Percentiles rank a stretch among this genome's conserved stretches.
Conservation (phyloP, 1,140 invertebrate genomes). For the Halictus rubicundus region DNA sequence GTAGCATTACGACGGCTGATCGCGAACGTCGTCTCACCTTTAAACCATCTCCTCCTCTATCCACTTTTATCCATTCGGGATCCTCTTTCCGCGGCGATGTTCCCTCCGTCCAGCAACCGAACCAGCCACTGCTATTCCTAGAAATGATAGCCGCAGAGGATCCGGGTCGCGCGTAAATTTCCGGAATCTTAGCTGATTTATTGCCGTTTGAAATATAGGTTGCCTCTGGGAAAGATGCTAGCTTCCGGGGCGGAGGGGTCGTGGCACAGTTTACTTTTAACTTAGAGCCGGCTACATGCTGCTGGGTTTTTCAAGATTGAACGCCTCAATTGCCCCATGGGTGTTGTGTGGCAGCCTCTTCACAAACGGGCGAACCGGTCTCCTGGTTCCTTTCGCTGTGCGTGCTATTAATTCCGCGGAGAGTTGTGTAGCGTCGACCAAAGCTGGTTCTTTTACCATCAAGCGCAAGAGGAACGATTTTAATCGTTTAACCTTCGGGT, state of each 20-base stretch:
- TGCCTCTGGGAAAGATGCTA: conserved; percentile 50
- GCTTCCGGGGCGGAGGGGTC: conserved; percentile 30
- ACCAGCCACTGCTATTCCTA: conserved; percentile 18
- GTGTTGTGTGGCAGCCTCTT: neutral
- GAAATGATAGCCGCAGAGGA: conserved; percentile 54
- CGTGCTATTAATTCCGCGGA: no score
- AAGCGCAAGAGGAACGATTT: no score
- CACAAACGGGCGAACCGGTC: neutral
- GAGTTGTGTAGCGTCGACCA: no score
- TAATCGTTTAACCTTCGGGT: no score
- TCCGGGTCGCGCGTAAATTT: conserved; percentile 69
- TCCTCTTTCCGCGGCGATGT: neutral
- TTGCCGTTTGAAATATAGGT: conserved; percentile 67
- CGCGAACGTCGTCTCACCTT: conserved; percentile 41
- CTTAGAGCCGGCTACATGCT: neutral
- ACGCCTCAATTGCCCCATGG: neutral
- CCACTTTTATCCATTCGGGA: neutral
- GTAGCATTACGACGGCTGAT: conserved; percentile 40
- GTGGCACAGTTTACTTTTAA: conserved; percentile 58
- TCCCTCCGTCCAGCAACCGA: neutral
- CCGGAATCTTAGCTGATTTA: conserved; percentile 70
- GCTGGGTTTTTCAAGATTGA: neutral
- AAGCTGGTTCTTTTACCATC: no score
- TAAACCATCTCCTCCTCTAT: conserved; percentile 32
- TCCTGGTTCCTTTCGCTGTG: neutral